Evolutionary conservation across 2,797 vertebrate species (phyloP).

Genomic region (Poeciliopsis presidionis): DNA sequence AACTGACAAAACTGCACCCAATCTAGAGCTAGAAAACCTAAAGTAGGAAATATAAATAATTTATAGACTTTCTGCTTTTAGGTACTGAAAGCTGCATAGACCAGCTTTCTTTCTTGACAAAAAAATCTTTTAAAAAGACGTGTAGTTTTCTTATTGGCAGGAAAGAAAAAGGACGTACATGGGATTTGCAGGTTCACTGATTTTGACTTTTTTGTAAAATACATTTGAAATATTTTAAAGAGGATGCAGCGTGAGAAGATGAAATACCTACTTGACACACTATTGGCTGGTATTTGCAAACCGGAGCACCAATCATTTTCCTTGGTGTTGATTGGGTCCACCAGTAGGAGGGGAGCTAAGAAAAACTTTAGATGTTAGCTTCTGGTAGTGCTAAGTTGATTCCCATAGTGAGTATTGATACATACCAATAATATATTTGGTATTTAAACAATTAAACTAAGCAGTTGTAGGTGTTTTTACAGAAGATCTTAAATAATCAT

Average conservation of each 20-base stretch:
- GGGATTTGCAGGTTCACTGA: background rate
- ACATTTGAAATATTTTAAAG: background rate
- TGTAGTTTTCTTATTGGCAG: background rate
- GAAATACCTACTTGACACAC: background rate
- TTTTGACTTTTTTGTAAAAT: background rate
- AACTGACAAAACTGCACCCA: constrained; percentile 40
- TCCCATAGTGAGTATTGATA: background rate
- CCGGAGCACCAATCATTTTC: background rate
- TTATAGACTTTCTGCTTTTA: background rate
- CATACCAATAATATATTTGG: background rate
- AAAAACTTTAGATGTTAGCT: background rate
- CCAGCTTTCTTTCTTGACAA: background rate
- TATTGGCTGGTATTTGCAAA: background rate
- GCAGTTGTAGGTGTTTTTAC: background rate
- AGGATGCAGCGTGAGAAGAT: background rate
- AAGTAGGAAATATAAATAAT: background rate
- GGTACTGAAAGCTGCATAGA: background rate
- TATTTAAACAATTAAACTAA: background rate
- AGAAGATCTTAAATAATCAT: background rate
- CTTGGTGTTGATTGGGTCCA: background rate
- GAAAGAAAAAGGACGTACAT: background rate
- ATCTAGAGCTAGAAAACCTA: background rate
- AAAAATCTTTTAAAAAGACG: background rate
- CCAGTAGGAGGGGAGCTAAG: background rate
- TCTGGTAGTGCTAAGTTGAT: background rate